A percentile compares a stretch with the other conserved stretches of the same genome.
Evolutionary conservation across 1,140 invertebrate species (phyloP).

Genomic region (Belonocnema kinseyi): DNA sequence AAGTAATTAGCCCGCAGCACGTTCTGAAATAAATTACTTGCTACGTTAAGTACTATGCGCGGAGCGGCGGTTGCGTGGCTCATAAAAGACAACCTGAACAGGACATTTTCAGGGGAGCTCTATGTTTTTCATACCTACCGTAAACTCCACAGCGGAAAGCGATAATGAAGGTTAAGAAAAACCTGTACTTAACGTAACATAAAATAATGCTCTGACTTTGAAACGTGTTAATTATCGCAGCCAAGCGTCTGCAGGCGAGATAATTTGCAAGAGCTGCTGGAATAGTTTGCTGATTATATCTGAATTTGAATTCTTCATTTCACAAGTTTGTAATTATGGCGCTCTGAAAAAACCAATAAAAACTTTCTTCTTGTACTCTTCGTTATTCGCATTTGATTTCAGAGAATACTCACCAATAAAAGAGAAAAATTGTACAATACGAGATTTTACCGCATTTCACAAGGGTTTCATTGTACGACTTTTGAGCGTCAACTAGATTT

Average conservation of each 20-base stretch:
- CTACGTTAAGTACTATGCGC: slow-evolving; percentile 1
- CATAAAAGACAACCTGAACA: neutral
- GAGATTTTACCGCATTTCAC: too few species aligned
- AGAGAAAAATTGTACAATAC: too few species aligned
- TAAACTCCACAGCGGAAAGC: slow-evolving; percentile 19
- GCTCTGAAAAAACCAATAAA: neutral
- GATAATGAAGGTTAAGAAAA: slow-evolving; percentile 23
- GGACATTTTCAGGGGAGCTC: slow-evolving; percentile 17
- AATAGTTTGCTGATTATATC: slow-evolving; percentile 1
- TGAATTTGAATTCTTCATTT: slow-evolving; percentile 25
- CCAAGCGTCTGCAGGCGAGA: neutral
- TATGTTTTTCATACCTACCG: neutral
- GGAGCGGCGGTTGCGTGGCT: too few species aligned
- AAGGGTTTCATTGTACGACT: too few species aligned
- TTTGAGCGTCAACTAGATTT: too few species aligned
- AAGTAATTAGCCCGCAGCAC: slow-evolving; percentile 29
- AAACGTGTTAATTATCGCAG: slow-evolving; percentile 25
- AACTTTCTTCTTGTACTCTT: neutral
- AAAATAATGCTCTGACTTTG: slow-evolving; percentile 7
- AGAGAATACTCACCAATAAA: too few species aligned
- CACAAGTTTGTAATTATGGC: slow-evolving; percentile 6
- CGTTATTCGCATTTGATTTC: too few species aligned
- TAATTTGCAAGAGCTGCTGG: neutral
- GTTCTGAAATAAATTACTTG: slow-evolving; percentile 31
- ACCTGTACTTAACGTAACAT: slow-evolving; percentile 7